Evolutionary conservation across 2,797 vertebrate species (phyloP), one percentile per base, ranked within the genome.

Genomic region (Rousettus madagascariensis): DNA sequence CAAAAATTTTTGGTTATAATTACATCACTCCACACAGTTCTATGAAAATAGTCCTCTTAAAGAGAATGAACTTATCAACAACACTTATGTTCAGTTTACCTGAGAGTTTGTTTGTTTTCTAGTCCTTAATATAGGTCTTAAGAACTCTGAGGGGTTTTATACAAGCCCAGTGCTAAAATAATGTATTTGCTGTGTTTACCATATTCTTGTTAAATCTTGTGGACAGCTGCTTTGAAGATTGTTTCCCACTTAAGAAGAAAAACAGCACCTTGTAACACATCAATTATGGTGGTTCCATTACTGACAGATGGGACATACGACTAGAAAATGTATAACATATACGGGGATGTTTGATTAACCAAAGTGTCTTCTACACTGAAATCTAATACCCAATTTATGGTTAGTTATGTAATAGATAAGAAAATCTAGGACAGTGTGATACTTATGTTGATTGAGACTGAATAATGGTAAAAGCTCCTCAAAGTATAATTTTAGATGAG

Each of bases 401-500:
- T 30, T 91, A 83, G 38, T 86, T 33, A 69, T 83, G 30, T 74
- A 92, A 95, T 36, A 90, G 69, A 65, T 75, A 93, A 86, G 43
- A 92, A 91, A 95, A 61, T 86, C 51, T 78, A 57, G 22, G 75
- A 61, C 11, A 87, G 11, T 71, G 5, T 90, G 69, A 83, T 77
- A 59, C 7, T 95, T 30, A 91, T 90, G 12, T 86, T 95, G 63
- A 89, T 86, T 95, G 63, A 89, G 69, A 91, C 49, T 91, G 51
- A 97, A 80, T 91, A 79, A 93, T 69, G 74, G 41, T 84, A 75
- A 91, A 86, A 95, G 19, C 61, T 82, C 71, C 72, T 57, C 63
- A 95, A 86, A 91, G 28, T 36, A 55, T 49, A 49, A 49, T 49
- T 49, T 49, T 49, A 49, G 15, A 24, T 72, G 63, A 86, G 16